Evolutionary conservation across 2,888 invertebrate species (phyloP).

Genomic region (Cryptosula pallasiana): DNA sequence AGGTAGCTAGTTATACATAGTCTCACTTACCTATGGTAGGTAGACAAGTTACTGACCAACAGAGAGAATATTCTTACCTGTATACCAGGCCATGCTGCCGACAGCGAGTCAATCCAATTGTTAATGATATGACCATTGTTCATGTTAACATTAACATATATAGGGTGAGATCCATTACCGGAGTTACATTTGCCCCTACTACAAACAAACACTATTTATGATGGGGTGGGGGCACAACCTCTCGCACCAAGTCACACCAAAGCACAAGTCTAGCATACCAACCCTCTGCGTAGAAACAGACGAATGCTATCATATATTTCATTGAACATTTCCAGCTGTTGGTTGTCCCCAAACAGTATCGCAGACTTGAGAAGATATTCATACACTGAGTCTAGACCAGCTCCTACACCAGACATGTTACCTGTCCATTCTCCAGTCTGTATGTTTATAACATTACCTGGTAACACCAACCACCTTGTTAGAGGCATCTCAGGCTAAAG

Average conservation of each 20-base stretch:
- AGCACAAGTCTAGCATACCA: slow-evolving; percentile 35
- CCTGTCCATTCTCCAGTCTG: slow-evolving; percentile 62
- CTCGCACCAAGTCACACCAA: no score
- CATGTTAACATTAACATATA: slow-evolving; percentile 65
- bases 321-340: slow-evolving; percentile 60
- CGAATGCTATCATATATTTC: slow-evolving; percentile 59
- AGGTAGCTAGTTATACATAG: not conserved
- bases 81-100: slow-evolving; percentile 56
- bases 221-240: no score
- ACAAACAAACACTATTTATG: no score
- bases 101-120: slow-evolving; percentile 64
- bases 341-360: slow-evolving; percentile 61
- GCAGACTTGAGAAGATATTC: slow-evolving; percentile 63
- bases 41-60: no score
- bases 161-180: slow-evolving; percentile 60
- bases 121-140: slow-evolving; percentile 59
- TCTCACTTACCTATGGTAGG: not conserved
- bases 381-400: slow-evolving; percentile 62
- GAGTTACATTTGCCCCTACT: slow-evolving; percentile 58
- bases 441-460: slow-evolving; percentile 62
- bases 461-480: no score
- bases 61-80: slow-evolving; percentile 39
- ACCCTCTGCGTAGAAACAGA: slow-evolving; percentile 60
- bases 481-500: no score
- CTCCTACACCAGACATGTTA: slow-evolving; percentile 60